Conservation (phyloP, 1,140 invertebrate species). For the Brachionus manjavacas region DNA sequence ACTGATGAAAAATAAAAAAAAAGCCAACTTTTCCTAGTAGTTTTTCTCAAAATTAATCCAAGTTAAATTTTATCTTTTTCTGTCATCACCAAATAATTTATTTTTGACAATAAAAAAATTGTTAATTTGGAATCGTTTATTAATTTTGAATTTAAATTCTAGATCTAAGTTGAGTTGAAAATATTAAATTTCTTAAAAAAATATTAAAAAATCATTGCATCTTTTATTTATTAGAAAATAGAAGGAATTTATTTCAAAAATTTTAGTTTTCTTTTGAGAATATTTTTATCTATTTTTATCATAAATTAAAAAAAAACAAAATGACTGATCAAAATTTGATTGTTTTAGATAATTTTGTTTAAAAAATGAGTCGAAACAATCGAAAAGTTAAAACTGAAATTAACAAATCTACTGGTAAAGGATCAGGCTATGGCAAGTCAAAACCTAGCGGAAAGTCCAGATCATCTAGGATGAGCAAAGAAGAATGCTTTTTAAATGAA, state of each 20-base stretch:
- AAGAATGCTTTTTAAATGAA: constrained; percentile 11
- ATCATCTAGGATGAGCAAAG: neutral
- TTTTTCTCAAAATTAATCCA: too few relatives aligned
- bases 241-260: neutral
- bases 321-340: neutral
- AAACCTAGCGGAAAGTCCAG: neutral
- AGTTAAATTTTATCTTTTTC: neutral
- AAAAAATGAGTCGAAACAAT: constrained; percentile 24
- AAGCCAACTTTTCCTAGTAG: neutral
- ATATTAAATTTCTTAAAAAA: neutral
- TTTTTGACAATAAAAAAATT: neutral
- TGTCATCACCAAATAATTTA: neutral
- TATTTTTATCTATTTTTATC: neutral
- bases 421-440: neutral
- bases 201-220: neutral
- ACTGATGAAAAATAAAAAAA: neutral
- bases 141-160: neutral
- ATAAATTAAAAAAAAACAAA: too few relatives aligned
- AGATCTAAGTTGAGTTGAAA: neutral
- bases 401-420: neutral
- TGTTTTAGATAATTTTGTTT: neutral
- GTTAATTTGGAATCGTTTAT: neutral
- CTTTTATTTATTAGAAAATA: neutral
- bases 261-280: neutral
- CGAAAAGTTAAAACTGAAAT: constrained; percentile 19